Base-by-base conservation (phyloP, 2,113 vertebrate species). In the Tachuris rubrigastra region DNA sequence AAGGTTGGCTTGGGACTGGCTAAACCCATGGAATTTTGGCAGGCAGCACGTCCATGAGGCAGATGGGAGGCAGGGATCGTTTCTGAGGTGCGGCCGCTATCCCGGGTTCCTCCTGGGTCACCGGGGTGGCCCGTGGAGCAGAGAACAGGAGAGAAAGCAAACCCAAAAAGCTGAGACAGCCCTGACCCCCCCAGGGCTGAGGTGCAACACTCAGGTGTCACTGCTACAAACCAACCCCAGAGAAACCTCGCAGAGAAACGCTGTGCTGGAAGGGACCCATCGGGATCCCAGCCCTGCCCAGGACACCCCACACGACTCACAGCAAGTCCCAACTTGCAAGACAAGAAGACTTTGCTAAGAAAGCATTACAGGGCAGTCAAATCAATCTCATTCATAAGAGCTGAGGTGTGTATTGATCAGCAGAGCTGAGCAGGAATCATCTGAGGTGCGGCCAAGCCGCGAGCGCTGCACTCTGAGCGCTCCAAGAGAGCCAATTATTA, bases 401-500 rank as follows among this genome's bases (percentile, higher is more conserved):
- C 44, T 18, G 87, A 89, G 87, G 8, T 15, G 31, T 33, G n/a
- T 76, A 95, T 87, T 79, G 96, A 96, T 91, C 89, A 90, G 92
- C 81, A 81, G 31, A 78, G 91, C 52, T 2, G 5, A 49, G 41
- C 60, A 82, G 86, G 44, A 59, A 74, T 28, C 68, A 41, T 41
- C 60, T 33, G 89, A 85, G 52, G 17, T 69, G 31, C 52, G 5
- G 89, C 89, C 93, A 68, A 60, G 24, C 6, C 76, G 60, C 24
- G 5, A 85, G 60, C 28, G 1, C 85, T 85, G 93, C 94, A 63
- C 89, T 95, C 30, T 14, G 3, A 85, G 85, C 90, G 21, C 92
- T 93, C 93, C 75, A 18, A 28, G 85, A 87, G 87, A 91, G 91
- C 91, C 95, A 95, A 76, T 93, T 91, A 91, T 90, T 94, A 85